phyloP scores from a whole-genome alignment of 2,888 invertebrate genomes.

The Miltochrista miniata region DNA sequence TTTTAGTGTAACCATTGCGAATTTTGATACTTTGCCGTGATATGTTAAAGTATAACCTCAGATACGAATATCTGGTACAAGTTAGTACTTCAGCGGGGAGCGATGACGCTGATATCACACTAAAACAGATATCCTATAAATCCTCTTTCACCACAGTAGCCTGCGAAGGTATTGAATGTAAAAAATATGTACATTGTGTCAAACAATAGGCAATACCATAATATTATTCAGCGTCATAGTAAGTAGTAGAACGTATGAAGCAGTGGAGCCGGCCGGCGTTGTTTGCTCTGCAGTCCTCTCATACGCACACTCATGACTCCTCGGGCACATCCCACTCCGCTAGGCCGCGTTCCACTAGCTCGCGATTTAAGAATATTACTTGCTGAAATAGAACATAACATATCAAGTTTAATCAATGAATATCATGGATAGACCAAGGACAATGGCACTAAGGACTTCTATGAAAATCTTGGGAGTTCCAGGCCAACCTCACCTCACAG shows the following conservation, averaged over 20 bases:
- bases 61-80: no score
- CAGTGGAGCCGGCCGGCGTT: conserved; percentile 27
- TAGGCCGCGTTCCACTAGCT: conserved; percentile 92
- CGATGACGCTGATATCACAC: conserved; percentile 37
- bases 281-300: conserved; percentile 14
- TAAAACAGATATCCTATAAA: conserved; percentile 22
- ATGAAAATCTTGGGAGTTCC: no score
- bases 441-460: no score
- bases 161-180: conserved; percentile 37
- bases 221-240: conserved; percentile 60
- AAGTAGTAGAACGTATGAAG: conserved; percentile 36
- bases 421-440: no score
- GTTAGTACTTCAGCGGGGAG: background rate
- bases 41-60: no score
- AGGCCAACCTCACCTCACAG: no score
- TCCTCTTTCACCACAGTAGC: conserved; percentile 35
- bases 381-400: conserved; percentile 78
- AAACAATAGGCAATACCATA: conserved; percentile 71
- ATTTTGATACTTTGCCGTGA: conserved; percentile 1
- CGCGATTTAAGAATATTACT: conserved; percentile 93
- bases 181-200: conserved; percentile 56
- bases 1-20: conserved; percentile 11
- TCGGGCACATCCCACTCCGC: conserved; percentile 88
- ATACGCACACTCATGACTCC: conserved; percentile 64
- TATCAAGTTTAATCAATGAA: conserved; percentile 11